phyloP scores from a whole-genome alignment of 2,888 invertebrate species.

The Zaprionus obscuricornis region DNA sequence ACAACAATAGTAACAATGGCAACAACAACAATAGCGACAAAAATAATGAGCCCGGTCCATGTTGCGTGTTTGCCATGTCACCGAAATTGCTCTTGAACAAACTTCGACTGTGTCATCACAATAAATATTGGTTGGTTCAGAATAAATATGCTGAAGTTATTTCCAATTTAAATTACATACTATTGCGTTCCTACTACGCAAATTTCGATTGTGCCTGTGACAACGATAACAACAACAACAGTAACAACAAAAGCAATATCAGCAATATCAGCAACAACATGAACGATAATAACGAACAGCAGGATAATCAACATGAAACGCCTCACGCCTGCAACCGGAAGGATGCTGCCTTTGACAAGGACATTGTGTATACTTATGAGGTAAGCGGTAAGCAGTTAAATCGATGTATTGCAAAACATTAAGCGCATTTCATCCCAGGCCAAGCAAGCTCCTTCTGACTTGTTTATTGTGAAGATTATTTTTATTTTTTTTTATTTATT shows the following conservation, averaged over 20 bases:
- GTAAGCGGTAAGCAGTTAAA: constrained; percentile 82
- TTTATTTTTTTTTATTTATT: constrained; percentile 30
- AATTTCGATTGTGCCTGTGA: constrained; percentile 64
- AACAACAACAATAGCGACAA: constrained; percentile 25
- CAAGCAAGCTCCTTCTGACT: constrained; percentile 37
- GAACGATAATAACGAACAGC: constrained; percentile 2
- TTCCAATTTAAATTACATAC: constrained; percentile 83
- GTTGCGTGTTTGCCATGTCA: constrained; percentile 77
- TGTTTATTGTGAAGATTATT: constrained; percentile 69
- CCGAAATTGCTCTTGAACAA: constrained; percentile 83
- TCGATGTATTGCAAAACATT: constrained; percentile 51
- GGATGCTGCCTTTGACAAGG: constrained; percentile 53
- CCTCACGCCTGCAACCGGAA: constrained; percentile 33
- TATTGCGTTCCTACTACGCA: constrained; percentile 80
- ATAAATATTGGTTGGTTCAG: constrained; percentile 84
- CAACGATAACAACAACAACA: constrained; percentile 44
- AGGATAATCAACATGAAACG: constrained; percentile 5
- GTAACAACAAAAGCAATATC: constrained; percentile 8
- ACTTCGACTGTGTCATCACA: constrained; percentile 83
- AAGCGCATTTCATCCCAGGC: constrained; percentile 19
- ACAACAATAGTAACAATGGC: constrained; percentile 28
- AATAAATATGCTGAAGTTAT: constrained; percentile 84
- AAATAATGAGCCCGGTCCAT: constrained; percentile 67
- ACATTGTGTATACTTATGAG: constrained; percentile 82
- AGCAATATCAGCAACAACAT: not conserved